Base-by-base conservation (phyloP, 2,113 vertebrate species). In the Lepus americanus region DNA sequence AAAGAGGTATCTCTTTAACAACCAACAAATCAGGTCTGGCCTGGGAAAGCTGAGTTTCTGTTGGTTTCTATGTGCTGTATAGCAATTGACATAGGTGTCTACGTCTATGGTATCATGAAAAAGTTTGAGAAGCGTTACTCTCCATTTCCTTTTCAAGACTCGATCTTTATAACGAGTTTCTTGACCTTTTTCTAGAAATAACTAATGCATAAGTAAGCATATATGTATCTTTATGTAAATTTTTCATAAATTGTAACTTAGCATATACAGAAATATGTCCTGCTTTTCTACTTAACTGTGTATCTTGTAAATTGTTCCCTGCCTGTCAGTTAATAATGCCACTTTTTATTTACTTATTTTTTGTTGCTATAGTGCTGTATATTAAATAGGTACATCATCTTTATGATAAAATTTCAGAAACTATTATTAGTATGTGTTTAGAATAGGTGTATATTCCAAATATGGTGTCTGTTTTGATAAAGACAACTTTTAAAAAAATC, bases 401-500 rank as follows among this genome's bases (percentile, higher is more conserved):
- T 69, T 92, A 64, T 92, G 63, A 5, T 44, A 87, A 39, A 51
- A 33, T 89, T 93, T 89, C 33, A 66, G 27, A 39, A 88, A n/a
- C 69, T 10, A 82, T 77, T 27, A 4, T 66, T 87, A 22, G 44
- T 94, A 63, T n/a, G 20, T 93, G 10, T 44, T 92, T 94, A 83
- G 81, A 85, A 87, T 79, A 87, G 31, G 25, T 87, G 2, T 87
- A 1, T 19, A 29, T 87, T 93, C 17, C 88, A 92, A 25, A 36
- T 70, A 39, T 74, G 39, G 55, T 29, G 22, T 92, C 81, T 90
- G 31, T 13, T 87, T 92, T 27, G 73, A 67, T 23, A 69, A 85
- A 63, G 64, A 74, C 19, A 80, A 33, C 36, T 66, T 82, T 90
- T 76, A 83, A 78, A 59, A 83, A 82, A 33, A 82, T 92, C 14